Base-by-base conservation (phyloP, 2,797 vertebrate species). In the Poeciliopsis paucimaculata region DNA sequence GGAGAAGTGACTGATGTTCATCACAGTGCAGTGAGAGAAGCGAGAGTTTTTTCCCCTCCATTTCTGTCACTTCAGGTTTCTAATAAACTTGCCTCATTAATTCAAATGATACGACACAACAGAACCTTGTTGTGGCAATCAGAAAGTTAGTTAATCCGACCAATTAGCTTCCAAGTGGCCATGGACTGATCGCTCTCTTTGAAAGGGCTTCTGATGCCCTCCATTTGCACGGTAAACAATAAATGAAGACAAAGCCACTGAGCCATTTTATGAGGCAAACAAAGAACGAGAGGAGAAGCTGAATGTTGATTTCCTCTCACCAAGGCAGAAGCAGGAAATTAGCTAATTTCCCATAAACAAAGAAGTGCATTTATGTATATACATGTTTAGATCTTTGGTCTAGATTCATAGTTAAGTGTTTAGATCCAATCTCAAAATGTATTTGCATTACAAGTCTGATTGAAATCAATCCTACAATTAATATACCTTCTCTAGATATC, bases 91-190 rank as follows among this genome's bases (percentile, higher is more conserved):
- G 82, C 84, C 84, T 92, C 85, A 87, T 92, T 92, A 90, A 93
- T 88, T 91, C 82, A 86, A 88, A 85, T 64, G 78, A 87, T 73
- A 71, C 9, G 49, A 87, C 87, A 81, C 88, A 84, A 78, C 80
- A 82, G 74, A 91, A 84, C 82, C 82, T 84, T 73, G 80, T 87
- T 83, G 87, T 88, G 86, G 81, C 79, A 90, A 87, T 91, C 82
- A 84, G 86, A 87, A 77, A 88, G 87, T 93, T 90, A 86, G 90
- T 89, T 91, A 86, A 91, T 90, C 81, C 76, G 47, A 85, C 84
- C 88, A 90, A 93, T 92, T 88, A 85, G 85, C 86, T 86, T 86
- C 84, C 76, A 76, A 82, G 87, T 88, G 76, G 88, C 87, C 77
- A 45, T 62, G 82, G 82, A 86, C 84, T 36, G 71, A 88, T 81